These are phyloP conservation scores for Andrena trimmerana DNA, from an alignment of 2,888 invertebrate genomes.

Conservation along the genomic window DNA sequence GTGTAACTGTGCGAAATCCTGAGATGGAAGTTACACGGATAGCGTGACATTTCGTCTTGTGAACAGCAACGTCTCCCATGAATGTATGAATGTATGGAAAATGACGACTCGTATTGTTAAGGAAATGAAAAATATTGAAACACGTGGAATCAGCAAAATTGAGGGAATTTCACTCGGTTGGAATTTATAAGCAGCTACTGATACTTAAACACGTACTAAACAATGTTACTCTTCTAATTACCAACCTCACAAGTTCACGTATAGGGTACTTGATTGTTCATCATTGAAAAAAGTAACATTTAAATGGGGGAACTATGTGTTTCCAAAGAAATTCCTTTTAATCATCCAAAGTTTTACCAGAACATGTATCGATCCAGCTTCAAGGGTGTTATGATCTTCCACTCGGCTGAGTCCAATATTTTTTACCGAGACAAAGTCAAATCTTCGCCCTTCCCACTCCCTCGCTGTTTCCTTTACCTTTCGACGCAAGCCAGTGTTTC, in stretches of 20 bases:
- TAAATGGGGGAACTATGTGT: not conserved
- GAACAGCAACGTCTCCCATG: constrained; percentile 23
- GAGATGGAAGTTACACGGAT: constrained; percentile 8
- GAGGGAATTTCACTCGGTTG: too few species aligned
- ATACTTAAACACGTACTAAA: too few species aligned
- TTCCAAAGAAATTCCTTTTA: constrained; percentile 48
- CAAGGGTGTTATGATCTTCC: constrained; percentile 72
- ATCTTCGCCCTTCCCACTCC: constrained; percentile 36
- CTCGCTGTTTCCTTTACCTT: constrained; percentile 50
- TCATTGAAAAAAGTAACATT: not conserved
- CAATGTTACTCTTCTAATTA: too few species aligned
- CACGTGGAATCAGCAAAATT: too few species aligned
- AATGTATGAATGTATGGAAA: not conserved
- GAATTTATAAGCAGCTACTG: too few species aligned
- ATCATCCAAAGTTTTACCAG: constrained; percentile 25
- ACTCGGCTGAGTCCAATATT: constrained; percentile 78
- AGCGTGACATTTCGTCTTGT: not conserved
- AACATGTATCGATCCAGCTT: constrained; percentile 25
- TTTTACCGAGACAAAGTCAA: constrained; percentile 73
- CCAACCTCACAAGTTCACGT: too few species aligned
- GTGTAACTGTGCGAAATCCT: constrained; percentile 24
- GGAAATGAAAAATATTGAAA: too few species aligned
- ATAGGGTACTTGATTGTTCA: too few species aligned
- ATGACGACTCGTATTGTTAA: not conserved
- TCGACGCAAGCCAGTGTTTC: constrained; percentile 76